A percentile compares a stretch with the other conserved stretches of the same genome.
Conservation (phyloP, 1,140 invertebrate species). For the Drosophila subobscura region DNA sequence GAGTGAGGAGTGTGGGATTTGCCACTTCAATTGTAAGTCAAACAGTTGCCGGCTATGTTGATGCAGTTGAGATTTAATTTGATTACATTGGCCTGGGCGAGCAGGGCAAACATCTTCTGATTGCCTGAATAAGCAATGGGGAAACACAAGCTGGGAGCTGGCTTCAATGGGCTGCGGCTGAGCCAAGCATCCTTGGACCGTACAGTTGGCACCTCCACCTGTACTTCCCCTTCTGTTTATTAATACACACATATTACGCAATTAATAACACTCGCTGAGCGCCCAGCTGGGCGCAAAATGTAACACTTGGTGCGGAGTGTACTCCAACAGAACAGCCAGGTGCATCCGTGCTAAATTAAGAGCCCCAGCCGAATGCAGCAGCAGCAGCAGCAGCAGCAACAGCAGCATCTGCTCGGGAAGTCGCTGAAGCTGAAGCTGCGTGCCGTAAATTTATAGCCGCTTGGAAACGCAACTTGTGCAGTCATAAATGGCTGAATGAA, state of each 20-base stretch:
- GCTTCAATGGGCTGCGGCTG: background rate
- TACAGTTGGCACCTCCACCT: conserved; percentile 18
- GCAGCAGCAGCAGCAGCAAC: conserved; percentile 11
- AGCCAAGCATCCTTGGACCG: conserved; percentile 10
- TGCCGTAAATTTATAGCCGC: conserved; percentile 43
- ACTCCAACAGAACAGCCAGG: background rate
- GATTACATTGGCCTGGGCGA: conserved; percentile 52
- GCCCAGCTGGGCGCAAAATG: conserved; percentile 72
- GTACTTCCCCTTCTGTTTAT: conserved; percentile 53
- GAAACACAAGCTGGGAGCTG: background rate
- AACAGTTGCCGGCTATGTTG: conserved; percentile 54
- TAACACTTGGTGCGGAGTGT: conserved; percentile 46
- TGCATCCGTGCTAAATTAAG: conserved; percentile 38
- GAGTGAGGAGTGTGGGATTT: background rate
- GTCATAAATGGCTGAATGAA: conserved; percentile 62
- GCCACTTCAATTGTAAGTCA: conserved; percentile 68
- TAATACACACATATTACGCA: conserved; percentile 76
- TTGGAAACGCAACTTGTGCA: conserved; percentile 54
- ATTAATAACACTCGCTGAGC: conserved; percentile 77
- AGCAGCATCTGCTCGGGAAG: background rate
- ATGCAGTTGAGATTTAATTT: conserved; percentile 54
- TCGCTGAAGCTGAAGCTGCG: background rate
- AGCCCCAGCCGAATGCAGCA: conserved; percentile 9
- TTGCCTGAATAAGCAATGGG: conserved; percentile 51
- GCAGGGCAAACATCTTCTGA: conserved; percentile 37